Evolutionary conservation across 1,140 invertebrate species (phyloP).

Genomic region (Laodelphax striatellus): DNA sequence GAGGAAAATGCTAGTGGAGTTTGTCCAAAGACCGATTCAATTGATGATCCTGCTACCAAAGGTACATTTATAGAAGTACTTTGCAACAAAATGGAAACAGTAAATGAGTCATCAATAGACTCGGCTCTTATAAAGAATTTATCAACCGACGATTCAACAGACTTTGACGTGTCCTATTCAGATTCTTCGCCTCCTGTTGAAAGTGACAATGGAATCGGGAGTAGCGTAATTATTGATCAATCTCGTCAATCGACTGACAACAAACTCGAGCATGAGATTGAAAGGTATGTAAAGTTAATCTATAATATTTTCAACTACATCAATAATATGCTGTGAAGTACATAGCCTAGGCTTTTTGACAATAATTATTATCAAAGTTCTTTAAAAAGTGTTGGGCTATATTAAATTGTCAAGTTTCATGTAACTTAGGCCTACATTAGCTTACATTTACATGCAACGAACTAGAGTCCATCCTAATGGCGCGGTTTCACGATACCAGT

Average conservation of each 20-base stretch:
- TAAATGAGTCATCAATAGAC: not conserved
- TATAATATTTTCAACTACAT: too few species aligned
- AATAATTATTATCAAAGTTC: too few species aligned
- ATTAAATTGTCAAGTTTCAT: too few species aligned
- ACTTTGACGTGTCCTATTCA: not conserved
- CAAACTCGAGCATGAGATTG: not conserved
- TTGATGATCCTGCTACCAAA: not conserved
- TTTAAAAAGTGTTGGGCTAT: too few species aligned
- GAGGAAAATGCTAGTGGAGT: too few species aligned
- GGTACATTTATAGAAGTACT: not conserved
- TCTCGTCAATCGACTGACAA: not conserved
- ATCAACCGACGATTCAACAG: not conserved
- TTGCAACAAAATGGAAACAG: not conserved
- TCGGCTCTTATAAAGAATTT: not conserved
- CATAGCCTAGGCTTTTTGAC: too few species aligned
- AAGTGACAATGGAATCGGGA: not conserved
- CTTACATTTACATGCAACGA: too few species aligned
- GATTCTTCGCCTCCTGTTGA: not conserved
- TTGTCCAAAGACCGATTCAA: too few species aligned
- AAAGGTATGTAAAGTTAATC: not conserved
- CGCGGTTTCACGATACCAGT: too few species aligned
- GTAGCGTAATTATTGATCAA: not conserved
- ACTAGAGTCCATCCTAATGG: too few species aligned
- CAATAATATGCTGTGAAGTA: too few species aligned
- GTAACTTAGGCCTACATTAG: too few species aligned